A percentile compares a stretch with the other conserved stretches of the same genome.
phyloP scores from a whole-genome alignment of 2,888 invertebrate species.

The Ctena decussata region DNA sequence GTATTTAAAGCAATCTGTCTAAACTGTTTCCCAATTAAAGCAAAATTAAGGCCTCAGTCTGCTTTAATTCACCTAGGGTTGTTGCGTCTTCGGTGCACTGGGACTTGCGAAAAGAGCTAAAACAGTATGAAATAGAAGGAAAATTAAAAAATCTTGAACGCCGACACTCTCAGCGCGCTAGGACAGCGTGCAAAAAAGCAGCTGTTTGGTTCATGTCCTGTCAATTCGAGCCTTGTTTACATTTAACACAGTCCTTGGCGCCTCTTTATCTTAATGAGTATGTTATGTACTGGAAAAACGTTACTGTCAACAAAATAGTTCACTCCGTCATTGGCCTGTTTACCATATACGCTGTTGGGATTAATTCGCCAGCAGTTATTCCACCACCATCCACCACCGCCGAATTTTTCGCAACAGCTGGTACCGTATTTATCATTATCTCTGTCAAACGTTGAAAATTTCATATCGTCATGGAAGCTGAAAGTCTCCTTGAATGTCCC shows the following conservation, averaged over 20 bases:
- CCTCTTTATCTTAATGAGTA: background rate
- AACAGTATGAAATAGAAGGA: too few species aligned
- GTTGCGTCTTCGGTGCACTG: too few species aligned
- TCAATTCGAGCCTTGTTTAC: too few species aligned
- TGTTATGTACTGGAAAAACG: background rate
- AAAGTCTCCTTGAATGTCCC: background rate
- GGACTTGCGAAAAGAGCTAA: too few species aligned
- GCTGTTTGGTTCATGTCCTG: background rate
- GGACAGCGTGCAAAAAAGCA: background rate
- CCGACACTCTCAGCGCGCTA: too few species aligned
- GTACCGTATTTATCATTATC: background rate
- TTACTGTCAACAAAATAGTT: background rate
- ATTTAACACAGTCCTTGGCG: background rate
- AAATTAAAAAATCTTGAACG: too few species aligned
- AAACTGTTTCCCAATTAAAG: too few species aligned
- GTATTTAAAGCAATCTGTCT: too few species aligned
- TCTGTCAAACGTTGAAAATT: slow-evolving; percentile 25
- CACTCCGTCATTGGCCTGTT: background rate
- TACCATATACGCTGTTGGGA: slow-evolving; percentile 6
- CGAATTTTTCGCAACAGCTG: background rate
- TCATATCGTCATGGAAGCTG: slow-evolving; percentile 19
- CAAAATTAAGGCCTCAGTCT: too few species aligned
- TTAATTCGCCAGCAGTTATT: background rate
- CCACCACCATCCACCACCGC: slow-evolving; percentile 20
- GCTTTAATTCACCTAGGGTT: too few species aligned